These are phyloP conservation scores for Nowickia ferox DNA, from an alignment of 2,888 invertebrate species.

Conservation along the genomic window DNA sequence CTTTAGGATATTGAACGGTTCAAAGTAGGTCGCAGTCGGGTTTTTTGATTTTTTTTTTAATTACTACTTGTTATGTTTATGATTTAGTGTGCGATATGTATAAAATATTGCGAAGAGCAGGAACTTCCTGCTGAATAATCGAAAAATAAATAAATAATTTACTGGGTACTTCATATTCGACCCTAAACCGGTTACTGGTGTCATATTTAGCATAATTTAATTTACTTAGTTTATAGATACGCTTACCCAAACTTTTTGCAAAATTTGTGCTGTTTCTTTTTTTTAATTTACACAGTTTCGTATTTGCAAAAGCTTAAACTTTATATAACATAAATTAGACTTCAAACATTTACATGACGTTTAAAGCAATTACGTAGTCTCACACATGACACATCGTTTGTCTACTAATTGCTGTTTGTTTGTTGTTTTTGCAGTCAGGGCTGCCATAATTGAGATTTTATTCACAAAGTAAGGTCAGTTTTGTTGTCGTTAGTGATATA, in stretches of 20 bases:
- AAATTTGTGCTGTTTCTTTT: constrained; percentile 4
- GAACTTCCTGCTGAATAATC: too few relatives aligned
- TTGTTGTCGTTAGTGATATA: too few relatives aligned
- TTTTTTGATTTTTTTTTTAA: too few relatives aligned
- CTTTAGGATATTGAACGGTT: too few relatives aligned
- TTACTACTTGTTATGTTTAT: too few relatives aligned
- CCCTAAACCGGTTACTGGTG: not conserved
- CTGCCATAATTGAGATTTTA: too few relatives aligned
- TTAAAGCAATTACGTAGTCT: constrained; percentile 6
- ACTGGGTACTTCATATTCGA: not conserved
- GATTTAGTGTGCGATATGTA: too few relatives aligned
- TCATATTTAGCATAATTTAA: not conserved
- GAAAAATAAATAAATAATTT: not conserved
- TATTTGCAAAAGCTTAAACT: constrained; percentile 29
- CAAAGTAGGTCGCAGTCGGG: too few relatives aligned
- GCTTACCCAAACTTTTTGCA: not conserved
- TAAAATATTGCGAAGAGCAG: too few relatives aligned
- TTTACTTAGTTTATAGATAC: not conserved
- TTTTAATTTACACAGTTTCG: constrained; percentile 6
- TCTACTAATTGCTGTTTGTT: not conserved
- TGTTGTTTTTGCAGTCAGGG: not conserved
- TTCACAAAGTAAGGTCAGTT: too few relatives aligned
- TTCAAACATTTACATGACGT: constrained; percentile 45
- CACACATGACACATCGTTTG: constrained; percentile 42
- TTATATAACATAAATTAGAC: constrained; percentile 51